Conservation (phyloP, 2,888 invertebrate genomes). For the Drosophila peninsularis region DNA sequence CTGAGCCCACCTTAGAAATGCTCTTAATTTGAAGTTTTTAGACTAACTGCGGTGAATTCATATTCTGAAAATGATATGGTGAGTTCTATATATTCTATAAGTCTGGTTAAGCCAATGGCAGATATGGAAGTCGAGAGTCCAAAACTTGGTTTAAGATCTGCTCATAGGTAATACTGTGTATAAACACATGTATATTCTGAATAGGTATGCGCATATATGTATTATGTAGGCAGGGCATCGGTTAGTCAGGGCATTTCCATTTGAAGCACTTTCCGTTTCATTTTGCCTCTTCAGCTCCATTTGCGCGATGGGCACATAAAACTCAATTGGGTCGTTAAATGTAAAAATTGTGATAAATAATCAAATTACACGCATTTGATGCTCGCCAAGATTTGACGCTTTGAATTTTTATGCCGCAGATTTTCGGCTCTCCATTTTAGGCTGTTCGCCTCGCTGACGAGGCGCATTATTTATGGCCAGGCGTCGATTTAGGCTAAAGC, state of each 20-base stretch:
- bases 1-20: background rate
- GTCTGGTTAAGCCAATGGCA: background rate
- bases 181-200: too few species aligned
- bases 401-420: conserved; percentile 54
- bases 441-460: conserved; percentile 42
- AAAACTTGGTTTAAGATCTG: too few species aligned
- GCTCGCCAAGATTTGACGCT: conserved; percentile 57
- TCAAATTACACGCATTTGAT: conserved; percentile 79
- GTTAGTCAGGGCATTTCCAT: background rate
- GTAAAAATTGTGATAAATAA: conserved; percentile 80
- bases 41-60: background rate
- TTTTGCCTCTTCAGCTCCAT: conserved; percentile 13
- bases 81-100: too few species aligned
- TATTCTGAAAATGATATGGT: too few species aligned
- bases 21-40: background rate
- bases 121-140: too few species aligned
- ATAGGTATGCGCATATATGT: too few species aligned
- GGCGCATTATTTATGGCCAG: conserved; percentile 59
- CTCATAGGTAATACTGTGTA: too few species aligned
- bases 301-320: conserved; percentile 65
- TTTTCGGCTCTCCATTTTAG: conserved; percentile 33
- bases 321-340: conserved; percentile 80
- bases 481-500: conserved; percentile 43
- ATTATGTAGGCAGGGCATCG: conserved; percentile 11
- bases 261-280: background rate